Percentiles rank a stretch among this genome's conserved stretches.
Evolutionary conservation across 2,888 invertebrate species (phyloP).

Genomic region (Hirtodrosophila confusa): DNA sequence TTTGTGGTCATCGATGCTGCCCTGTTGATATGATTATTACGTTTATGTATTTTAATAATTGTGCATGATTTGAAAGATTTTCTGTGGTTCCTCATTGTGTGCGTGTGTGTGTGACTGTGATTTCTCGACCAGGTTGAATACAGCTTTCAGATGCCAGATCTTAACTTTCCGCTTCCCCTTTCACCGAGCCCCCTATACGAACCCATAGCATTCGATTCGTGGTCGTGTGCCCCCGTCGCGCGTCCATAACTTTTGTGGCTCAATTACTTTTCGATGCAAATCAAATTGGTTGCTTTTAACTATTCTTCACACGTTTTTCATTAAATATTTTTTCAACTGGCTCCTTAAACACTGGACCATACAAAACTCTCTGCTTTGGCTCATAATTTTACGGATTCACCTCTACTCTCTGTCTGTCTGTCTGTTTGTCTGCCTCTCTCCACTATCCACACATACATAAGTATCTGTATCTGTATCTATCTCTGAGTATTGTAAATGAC

Average conservation of each 20-base stretch:
- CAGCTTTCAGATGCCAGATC: conserved; percentile 20
- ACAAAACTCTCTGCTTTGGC: conserved; percentile 43
- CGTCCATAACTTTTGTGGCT: conserved; percentile 75
- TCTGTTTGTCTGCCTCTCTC: not conserved
- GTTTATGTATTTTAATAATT: conserved; percentile 82
- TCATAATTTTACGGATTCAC: conserved; percentile 57
- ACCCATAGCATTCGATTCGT: conserved; percentile 26
- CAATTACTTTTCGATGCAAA: conserved; percentile 82
- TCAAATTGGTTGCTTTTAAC: conserved; percentile 79
- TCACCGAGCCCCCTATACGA: not conserved
- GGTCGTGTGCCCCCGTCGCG: conserved; percentile 71
- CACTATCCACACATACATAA: no score
- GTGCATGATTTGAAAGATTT: conserved; percentile 80
- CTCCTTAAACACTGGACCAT: conserved; percentile 22
- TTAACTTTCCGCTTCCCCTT: conserved; percentile 10
- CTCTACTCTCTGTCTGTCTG: conserved; percentile 20
- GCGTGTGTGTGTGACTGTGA: conserved; percentile 9
- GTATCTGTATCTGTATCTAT: conserved; percentile 18
- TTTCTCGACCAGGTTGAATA: conserved; percentile 9
- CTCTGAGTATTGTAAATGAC: conserved; percentile 58
- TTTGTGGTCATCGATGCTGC: conserved; percentile 49
- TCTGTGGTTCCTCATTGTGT: conserved; percentile 1
- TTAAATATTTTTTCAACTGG: conserved; percentile 53
- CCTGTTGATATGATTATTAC: conserved; percentile 83
- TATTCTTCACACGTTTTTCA: conserved; percentile 81